These are phyloP conservation scores for Escarpia spicata DNA, from an alignment of 2,888 invertebrate genomes.

Conservation along the genomic window DNA sequence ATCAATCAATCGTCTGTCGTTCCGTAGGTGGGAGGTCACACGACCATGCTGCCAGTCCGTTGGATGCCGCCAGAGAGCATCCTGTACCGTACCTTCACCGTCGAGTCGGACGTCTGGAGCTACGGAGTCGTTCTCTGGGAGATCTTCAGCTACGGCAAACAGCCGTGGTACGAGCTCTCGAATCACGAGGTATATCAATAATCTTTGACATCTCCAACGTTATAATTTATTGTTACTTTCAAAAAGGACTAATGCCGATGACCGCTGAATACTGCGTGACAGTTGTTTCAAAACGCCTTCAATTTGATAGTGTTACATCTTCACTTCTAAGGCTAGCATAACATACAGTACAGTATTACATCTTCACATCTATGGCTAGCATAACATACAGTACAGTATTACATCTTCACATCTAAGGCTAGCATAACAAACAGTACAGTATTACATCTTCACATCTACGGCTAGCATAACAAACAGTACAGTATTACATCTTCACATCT, in stretches of 20 bases:
- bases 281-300: background rate
- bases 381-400: too few species aligned
- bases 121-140: constrained; percentile 68
- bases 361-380: too few species aligned
- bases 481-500: too few species aligned
- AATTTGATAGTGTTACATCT: background rate
- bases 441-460: too few species aligned
- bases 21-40: constrained; percentile 59
- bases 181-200: constrained; percentile 64
- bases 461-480: too few species aligned
- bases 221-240: too few species aligned
- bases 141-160: constrained; percentile 66
- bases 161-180: constrained; percentile 67
- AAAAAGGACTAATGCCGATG: too few species aligned
- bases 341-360: too few species aligned
- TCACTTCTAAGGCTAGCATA: too few species aligned
- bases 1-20: background rate
- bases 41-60: constrained; percentile 65
- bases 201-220: background rate
- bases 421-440: too few species aligned
- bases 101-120: constrained; percentile 67
- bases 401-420: too few species aligned
- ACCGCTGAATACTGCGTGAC: background rate
- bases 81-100: constrained; percentile 66
- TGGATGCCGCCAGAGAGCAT: constrained; percentile 68